A percentile compares a stretch with the other conserved stretches of the same genome.
Evolutionary conservation across 2,888 invertebrate species (phyloP).

Genomic region (Petrolisthes cinctipes): DNA sequence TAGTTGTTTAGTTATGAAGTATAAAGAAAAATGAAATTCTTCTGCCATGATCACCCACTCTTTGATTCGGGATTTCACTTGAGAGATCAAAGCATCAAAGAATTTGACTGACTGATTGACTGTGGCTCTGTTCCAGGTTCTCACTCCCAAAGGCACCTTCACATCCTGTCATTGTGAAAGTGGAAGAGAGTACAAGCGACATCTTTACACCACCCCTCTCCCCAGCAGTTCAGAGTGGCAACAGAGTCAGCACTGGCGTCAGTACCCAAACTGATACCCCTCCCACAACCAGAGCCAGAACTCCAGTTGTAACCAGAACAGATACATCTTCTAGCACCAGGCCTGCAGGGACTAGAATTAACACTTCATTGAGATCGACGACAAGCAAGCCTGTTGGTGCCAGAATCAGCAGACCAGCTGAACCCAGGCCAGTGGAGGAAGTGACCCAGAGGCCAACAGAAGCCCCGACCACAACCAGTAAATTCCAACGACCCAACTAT

Average conservation of each 20-base stretch:
- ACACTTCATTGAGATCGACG: not conserved
- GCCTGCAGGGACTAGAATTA: not conserved
- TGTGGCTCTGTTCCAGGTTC: slow-evolving; percentile 7
- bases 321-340: not conserved
- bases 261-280: not conserved
- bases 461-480: slow-evolving; percentile 14
- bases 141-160: slow-evolving; percentile 15
- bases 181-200: not conserved
- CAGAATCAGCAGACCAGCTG: not conserved
- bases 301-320: not conserved
- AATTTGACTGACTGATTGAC: not conserved
- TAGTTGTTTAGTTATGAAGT: too few species aligned
- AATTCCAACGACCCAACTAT: slow-evolving; percentile 23
- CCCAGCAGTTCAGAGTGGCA: slow-evolving; percentile 3
- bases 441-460: not conserved
- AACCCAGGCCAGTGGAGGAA: not conserved
- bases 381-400: not conserved
- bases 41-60: too few species aligned
- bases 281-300: not conserved
- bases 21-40: too few species aligned
- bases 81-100: too few species aligned
- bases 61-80: too few species aligned
- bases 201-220: slow-evolving; percentile 37
- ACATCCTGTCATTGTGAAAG: slow-evolving; percentile 28
- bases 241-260: not conserved